Evolutionary conservation across 2,113 vertebrate genomes (phyloP).

Genomic region (Tylochromis polylepis): DNA sequence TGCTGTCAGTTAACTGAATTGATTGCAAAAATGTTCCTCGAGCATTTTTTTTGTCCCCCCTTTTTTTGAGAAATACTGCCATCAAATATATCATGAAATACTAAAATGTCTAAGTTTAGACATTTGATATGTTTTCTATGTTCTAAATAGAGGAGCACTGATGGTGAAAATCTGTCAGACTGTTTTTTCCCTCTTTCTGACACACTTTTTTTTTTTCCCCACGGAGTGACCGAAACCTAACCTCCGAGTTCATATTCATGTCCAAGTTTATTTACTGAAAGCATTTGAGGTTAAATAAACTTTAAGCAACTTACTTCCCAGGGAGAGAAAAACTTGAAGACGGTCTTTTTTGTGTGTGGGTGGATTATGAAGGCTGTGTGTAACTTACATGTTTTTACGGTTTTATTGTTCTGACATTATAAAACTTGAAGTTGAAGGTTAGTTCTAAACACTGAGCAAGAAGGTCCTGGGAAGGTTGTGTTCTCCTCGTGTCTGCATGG

Average conservation of each 20-base stretch:
- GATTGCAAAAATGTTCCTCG: not conserved
- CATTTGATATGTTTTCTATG: not conserved
- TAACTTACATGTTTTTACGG: not conserved
- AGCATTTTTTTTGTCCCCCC: not conserved
- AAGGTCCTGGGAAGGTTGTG: not conserved
- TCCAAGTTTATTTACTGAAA: conserved; percentile 8
- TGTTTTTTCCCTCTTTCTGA: conserved; percentile 28
- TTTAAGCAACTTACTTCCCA: not conserved
- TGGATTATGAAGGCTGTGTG: not conserved
- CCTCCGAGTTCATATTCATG: conserved; percentile 1
- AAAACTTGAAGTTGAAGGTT: not conserved
- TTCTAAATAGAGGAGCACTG: not conserved
- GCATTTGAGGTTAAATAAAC: not conserved
- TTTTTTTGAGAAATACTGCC: not conserved
- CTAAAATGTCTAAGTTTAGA: not conserved
- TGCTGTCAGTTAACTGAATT: not conserved
- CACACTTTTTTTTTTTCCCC: not conserved
- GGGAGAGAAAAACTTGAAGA: not conserved
- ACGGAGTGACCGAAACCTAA: not conserved
- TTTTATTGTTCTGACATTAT: not conserved
- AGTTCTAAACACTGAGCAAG: not conserved
- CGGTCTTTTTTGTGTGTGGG: not conserved
- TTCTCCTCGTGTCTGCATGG: not conserved
- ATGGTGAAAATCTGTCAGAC: not conserved
- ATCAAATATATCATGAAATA: not conserved